Evolutionary conservation across 2,888 invertebrate genomes (phyloP).

Genomic region (Thymelicus lineola): DNA sequence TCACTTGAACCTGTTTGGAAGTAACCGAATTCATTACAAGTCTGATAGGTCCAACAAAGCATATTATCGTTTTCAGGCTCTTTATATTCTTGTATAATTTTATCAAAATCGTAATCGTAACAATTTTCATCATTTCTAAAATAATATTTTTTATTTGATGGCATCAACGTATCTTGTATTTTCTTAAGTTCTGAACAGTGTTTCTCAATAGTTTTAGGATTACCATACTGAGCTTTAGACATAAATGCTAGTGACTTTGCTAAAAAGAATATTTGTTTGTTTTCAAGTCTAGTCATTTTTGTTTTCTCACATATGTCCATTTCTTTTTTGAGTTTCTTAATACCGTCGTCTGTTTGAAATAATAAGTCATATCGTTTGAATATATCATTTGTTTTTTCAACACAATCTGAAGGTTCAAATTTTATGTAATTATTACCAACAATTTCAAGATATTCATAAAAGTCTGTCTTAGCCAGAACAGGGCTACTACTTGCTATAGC

Average conservation of each 20-base stretch:
- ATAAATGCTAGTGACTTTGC: constrained; percentile 60
- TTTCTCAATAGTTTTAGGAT: constrained; percentile 52
- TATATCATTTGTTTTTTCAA: constrained; percentile 54
- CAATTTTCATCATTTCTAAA: constrained; percentile 55
- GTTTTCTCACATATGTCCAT: constrained; percentile 66
- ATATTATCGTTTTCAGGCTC: constrained; percentile 53
- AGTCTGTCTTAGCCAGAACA: constrained; percentile 71
- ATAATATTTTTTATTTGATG: neutral
- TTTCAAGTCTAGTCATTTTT: constrained; percentile 62
- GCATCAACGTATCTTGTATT: constrained; percentile 41
- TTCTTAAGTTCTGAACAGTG: constrained; percentile 55
- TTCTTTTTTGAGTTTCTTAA: constrained; percentile 61
- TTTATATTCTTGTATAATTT: constrained; percentile 53
- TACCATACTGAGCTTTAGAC: constrained; percentile 66
- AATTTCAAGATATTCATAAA: constrained; percentile 71
- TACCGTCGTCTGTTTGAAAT: constrained; percentile 60
- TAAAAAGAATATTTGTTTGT: constrained; percentile 68
- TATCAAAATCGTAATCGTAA: constrained; percentile 62
- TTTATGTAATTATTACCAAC: constrained; percentile 68
- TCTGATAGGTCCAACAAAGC: constrained; percentile 89
- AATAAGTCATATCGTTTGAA: constrained; percentile 61
- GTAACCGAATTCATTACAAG: constrained; percentile 91
- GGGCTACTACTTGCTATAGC: constrained; percentile 75
- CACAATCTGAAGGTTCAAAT: constrained; percentile 62
- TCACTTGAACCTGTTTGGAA: constrained; percentile 87